Conservation (phyloP, 2,113 vertebrate species). For the Steatornis caripensis region DNA sequence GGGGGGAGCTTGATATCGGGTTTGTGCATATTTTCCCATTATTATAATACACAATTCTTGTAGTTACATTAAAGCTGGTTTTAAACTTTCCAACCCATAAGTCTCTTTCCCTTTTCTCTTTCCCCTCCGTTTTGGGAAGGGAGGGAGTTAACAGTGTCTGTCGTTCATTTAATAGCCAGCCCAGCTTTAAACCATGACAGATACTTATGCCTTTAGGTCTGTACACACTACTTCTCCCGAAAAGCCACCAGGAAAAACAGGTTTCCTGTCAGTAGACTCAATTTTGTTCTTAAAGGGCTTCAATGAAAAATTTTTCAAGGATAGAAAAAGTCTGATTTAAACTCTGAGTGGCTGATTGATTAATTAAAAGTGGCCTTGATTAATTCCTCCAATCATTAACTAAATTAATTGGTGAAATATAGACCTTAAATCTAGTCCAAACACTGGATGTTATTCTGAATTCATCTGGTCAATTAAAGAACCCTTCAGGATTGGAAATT, state of each 20-base stretch:
- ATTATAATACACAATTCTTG: too few species aligned
- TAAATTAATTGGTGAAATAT: neutral
- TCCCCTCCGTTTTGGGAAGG: too few species aligned
- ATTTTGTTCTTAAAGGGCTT: neutral
- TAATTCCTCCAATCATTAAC: neutral
- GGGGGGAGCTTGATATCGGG: too few species aligned
- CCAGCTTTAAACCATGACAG: too few species aligned
- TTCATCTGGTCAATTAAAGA: neutral
- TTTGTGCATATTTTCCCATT: too few species aligned
- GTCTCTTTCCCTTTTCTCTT: too few species aligned
- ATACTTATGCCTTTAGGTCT: neutral
- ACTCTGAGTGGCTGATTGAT: neutral
- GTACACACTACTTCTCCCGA: neutral
- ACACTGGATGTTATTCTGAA: neutral
- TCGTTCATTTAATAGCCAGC: too few species aligned
- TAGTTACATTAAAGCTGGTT: too few species aligned
- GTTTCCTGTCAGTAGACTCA: neutral
- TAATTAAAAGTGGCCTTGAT: too few species aligned
- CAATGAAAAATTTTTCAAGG: neutral
- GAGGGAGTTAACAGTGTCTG: too few species aligned
- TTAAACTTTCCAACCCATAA: too few species aligned
- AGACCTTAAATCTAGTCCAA: neutral
- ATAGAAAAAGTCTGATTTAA: neutral
- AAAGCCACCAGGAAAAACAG: slow-evolving; percentile 1
- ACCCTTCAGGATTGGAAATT: neutral